phyloP scores from a whole-genome alignment of 2,797 vertebrate species.

The Dipus sagitta region DNA sequence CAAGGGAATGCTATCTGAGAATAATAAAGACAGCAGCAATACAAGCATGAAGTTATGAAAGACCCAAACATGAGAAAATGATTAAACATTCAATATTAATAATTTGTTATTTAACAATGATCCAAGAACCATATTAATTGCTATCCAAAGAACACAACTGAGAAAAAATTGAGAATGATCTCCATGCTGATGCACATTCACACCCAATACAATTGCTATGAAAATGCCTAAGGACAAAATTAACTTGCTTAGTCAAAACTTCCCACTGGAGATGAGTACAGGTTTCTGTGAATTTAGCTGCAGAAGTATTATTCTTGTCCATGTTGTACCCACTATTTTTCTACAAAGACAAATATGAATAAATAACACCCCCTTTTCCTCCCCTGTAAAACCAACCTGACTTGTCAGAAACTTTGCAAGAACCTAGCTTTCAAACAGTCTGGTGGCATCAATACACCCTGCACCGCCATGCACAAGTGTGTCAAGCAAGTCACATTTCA shows the following conservation, averaged over 20 bases:
- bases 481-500: constrained; percentile 69
- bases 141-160: constrained; percentile 25
- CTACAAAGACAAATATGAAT: constrained; percentile 48
- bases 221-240: constrained; percentile 69
- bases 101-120: constrained; percentile 63
- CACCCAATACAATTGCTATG: constrained; percentile 62
- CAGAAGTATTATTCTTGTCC: constrained; percentile 31
- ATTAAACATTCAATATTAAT: constrained; percentile 52
- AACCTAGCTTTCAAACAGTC: constrained; percentile 59
- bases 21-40: not conserved
- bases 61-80: constrained; percentile 15
- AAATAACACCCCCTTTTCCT: constrained; percentile 14
- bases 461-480: not conserved
- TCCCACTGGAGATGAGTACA: constrained; percentile 49
- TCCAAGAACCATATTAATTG: constrained; percentile 47
- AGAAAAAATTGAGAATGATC: constrained; percentile 28
- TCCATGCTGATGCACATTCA: constrained; percentile 60
- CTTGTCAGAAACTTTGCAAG: constrained; percentile 45
- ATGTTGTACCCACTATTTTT: constrained; percentile 46
- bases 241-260: constrained; percentile 69
- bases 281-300: constrained; percentile 48
- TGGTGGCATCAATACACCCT: constrained; percentile 47
- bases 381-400: not conserved
- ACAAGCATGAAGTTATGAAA: constrained; percentile 22
- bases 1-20: not conserved